Evolutionary conservation across 1,140 invertebrate species (phyloP), one percentile per base, ranked within the genome.

Genomic region (Harpegnathos saltator): DNA sequence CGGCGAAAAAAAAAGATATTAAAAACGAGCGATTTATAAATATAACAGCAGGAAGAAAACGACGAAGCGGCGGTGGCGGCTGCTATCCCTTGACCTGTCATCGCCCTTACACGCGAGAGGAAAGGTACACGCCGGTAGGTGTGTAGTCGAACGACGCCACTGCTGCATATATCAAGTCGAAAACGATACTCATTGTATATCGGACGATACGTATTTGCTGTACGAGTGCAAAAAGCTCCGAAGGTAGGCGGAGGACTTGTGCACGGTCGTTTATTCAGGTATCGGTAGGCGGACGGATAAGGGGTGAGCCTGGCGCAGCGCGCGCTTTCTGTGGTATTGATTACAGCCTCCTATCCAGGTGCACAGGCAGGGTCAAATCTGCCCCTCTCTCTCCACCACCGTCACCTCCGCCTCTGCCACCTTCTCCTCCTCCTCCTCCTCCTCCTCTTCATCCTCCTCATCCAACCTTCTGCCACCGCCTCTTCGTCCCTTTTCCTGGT

Each of bases 311-410:
- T 88, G 90, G 90, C 86, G 90, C 88, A 91, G 86, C 87, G 85
- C 90, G 89, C 90, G 89, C 89, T 92, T 91, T 91, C 91, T 90
- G 90, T 89, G 89, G 91, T 92, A 92, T 92, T 92, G 91, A 92
- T 92, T 92, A 92, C 90, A 92, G 89, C 86, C 89, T 91, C 91
- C 91, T 92, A 92, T 91, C 91, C 91, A 92, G 91, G 91, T 92
- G 90, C 90, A 91, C 89, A 90, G 86, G 89, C 91, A 92, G 91
- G 90, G 91, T 92, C 91, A 92, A 91, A 91, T 91, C 89, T 88
- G 22, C 87, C 87, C 77, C 78, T 84, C 90, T 84, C 78, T 84
- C 81, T 65, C 84, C 61, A 19, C 73, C 19, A 9, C 83, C 83
- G 29, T 44, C 54, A n/a, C 48, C 48, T 61, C 63, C 75, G 26